Conservation (phyloP, 2,888 invertebrate species). For the Campopleginae sp. region DNA sequence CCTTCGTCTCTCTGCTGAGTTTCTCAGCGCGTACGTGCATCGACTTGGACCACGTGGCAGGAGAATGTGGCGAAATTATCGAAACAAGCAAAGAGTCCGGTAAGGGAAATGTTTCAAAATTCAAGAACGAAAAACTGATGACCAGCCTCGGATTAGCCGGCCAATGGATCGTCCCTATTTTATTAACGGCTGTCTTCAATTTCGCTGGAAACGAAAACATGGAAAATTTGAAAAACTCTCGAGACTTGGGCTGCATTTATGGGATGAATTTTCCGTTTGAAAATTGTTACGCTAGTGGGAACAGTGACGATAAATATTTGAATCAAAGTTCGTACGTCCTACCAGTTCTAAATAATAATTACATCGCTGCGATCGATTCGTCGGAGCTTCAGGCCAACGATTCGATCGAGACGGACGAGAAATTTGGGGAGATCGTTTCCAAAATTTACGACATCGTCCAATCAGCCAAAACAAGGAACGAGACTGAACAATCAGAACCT, state of each 20-base stretch:
- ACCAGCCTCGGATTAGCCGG: conserved; percentile 70
- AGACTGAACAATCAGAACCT: conserved; percentile 18
- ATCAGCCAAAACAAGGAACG: conserved; percentile 58
- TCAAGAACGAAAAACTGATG: conserved; percentile 62
- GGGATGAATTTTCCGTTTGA: conserved; percentile 75
- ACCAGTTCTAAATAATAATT: conserved; percentile 57
- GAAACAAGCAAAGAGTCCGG: conserved; percentile 7
- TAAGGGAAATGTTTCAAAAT: conserved; percentile 18
- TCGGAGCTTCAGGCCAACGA: conserved; percentile 56
- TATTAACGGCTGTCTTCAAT: conserved; percentile 73
- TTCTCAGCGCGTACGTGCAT: conserved; percentile 74
- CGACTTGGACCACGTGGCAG: conserved; percentile 64
- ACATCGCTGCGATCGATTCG: conserved; percentile 67
- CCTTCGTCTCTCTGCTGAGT: conserved; percentile 79
- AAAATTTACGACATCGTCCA: conserved; percentile 75
- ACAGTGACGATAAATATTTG: background rate
- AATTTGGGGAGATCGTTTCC: conserved; percentile 73
- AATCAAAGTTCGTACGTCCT: conserved; percentile 51
- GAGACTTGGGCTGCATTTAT: conserved; percentile 72
- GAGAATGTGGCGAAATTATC: conserved; percentile 57
- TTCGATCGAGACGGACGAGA: conserved; percentile 42
- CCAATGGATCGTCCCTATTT: conserved; percentile 80
- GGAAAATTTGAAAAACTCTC: conserved; percentile 46
- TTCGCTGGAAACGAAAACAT: conserved; percentile 69
- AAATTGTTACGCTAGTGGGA: conserved; percentile 66